Percentiles rank a stretch among this genome's conserved stretches.
Conservation (phyloP, 2,797 vertebrate genomes). For the Ataeniobius toweri region DNA sequence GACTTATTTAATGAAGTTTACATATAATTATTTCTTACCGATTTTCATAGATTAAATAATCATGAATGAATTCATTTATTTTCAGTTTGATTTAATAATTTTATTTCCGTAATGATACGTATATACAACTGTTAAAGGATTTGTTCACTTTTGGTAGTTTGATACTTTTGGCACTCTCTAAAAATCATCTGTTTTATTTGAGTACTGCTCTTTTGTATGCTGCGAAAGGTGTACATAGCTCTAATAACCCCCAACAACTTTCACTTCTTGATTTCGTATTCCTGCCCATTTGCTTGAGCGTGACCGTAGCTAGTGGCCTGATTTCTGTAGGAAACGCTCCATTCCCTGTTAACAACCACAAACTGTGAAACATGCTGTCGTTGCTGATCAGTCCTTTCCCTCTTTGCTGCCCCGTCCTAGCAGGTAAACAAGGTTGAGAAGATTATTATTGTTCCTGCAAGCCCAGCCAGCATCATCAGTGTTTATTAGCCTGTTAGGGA, state of each 20-base stretch:
- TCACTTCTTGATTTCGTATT: conserved; percentile 15
- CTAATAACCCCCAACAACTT: conserved; percentile 11
- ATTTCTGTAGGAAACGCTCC: conserved; percentile 50
- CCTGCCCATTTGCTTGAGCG: conserved; percentile 28
- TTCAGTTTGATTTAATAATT: neutral
- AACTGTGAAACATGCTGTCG: conserved; percentile 47
- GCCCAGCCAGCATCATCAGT: conserved; percentile 70
- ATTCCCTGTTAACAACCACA: conserved; percentile 53
- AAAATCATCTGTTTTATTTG: neutral
- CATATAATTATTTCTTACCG: neutral
- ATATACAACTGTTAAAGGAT: too few relatives aligned
- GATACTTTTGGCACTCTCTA: neutral
- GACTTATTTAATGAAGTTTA: neutral
- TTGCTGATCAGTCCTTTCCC: conserved; percentile 60
- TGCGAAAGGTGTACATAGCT: conserved; percentile 14
- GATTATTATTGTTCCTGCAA: conserved; percentile 77
- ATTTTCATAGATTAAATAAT: neutral
- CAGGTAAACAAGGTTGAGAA: conserved; percentile 78
- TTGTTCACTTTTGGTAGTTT: neutral
- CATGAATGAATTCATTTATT: neutral
- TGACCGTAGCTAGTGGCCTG: conserved; percentile 2
- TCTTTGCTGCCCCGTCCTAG: conserved; percentile 56
- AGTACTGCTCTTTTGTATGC: neutral
- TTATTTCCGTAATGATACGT: too few relatives aligned
- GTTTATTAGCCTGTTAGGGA: conserved; percentile 79